These are phyloP conservation scores for Stigmatopora nigra DNA, from an alignment of 2,113 vertebrate genomes.

Conservation along the genomic window DNA sequence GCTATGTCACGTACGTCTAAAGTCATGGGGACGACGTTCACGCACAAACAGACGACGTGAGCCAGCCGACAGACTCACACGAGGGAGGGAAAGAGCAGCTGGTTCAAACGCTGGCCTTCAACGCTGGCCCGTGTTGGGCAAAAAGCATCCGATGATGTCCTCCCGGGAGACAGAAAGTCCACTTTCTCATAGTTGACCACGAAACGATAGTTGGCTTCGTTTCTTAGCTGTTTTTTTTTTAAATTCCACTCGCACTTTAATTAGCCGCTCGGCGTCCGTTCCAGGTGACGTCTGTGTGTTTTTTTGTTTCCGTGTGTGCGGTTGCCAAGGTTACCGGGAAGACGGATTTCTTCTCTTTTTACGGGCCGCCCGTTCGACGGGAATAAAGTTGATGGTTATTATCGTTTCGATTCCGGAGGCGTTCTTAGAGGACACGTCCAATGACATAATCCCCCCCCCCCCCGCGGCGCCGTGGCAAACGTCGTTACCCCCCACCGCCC, in stretches of 20 bases:
- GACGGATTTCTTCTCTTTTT: neutral
- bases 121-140: too few relatives aligned
- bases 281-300: neutral
- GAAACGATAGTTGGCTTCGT: too few relatives aligned
- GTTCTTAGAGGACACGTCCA: constrained; percentile 54
- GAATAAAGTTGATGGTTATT: constrained; percentile 27
- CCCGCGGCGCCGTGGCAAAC: neutral
- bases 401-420: constrained; percentile 20
- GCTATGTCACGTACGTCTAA: too few relatives aligned
- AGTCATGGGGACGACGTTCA: too few relatives aligned
- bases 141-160: too few relatives aligned
- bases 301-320: neutral
- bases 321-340: neutral
- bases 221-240: too few relatives aligned
- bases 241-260: neutral
- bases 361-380: neutral
- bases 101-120: too few relatives aligned
- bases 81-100: too few relatives aligned
- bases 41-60: too few relatives aligned
- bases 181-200: too few relatives aligned
- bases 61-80: too few relatives aligned
- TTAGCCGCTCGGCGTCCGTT: neutral
- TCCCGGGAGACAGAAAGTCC: too few relatives aligned
- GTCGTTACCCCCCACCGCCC: constrained; percentile 18
- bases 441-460: constrained; percentile 40